Base-by-base conservation (phyloP, 2,113 vertebrate genomes). In the Bettongia penicillata region DNA sequence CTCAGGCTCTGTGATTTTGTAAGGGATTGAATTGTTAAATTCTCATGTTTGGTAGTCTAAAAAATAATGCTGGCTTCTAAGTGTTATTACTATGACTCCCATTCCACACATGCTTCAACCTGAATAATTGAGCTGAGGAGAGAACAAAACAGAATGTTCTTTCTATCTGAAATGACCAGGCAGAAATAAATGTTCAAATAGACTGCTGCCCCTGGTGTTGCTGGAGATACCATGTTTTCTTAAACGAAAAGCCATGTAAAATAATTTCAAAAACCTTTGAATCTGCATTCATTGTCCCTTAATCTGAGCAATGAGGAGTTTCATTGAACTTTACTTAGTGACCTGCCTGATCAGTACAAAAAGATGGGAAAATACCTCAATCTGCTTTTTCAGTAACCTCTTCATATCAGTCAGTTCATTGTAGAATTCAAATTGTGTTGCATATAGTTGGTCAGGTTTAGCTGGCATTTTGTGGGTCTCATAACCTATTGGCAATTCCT, bases 161-260 rank as follows among this genome's bases (percentile, higher is more conserved):
- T 92, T 96, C 23, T 31, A 51, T 90, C 16, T 37, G 31, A 93
- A 95, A 68, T 77, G 61, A 93, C 37, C 48, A 48, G 43, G 10
- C 16, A 14, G 1, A 8, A 37, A 51, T 68, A 26, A 3, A 53
- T 3, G 43, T 22, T n/a, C 68, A 31, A 26, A 11, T 6, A 4
- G 31, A 68, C 68, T 23, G 26, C 31, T 25, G 24, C 26, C 50
- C 51, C 0, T 37, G 52, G 14, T 91, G 25, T 43, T 92, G 28
- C n/a, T 95, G 51, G 37, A n/a, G 53, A 57, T 96, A 26, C 89
- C n/a, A 31, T 49, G 90, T 90, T 96, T 49, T 52, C 94, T 97
- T 12, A 26, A 68, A 53, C 0, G 3, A 94, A 68, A 92, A 91
- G 49, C 89, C 90, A 93, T 49, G 1, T 37, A 26, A 92, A 53